Percentiles rank a stretch among this genome's conserved stretches.
These are phyloP conservation scores for Cherax destructor DNA, from an alignment of 1,140 invertebrate genomes.

Conservation along the genomic window DNA sequence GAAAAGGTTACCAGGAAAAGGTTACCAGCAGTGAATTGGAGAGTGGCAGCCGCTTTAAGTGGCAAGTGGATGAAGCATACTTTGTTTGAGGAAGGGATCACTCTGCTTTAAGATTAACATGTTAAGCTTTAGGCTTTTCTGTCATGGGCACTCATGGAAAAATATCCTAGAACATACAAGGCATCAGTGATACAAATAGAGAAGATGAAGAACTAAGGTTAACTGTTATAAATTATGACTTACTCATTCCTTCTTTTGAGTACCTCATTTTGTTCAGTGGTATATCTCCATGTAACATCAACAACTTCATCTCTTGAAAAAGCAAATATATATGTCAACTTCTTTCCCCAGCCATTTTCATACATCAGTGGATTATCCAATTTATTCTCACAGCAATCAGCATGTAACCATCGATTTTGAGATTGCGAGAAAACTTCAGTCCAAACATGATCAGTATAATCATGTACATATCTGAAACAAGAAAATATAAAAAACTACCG, in stretches of 20 bases:
- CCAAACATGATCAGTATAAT: slow-evolving; percentile 98
- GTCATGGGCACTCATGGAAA: too few relatives aligned
- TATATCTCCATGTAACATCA: slow-evolving; percentile 98
- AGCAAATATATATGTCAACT: slow-evolving; percentile 91
- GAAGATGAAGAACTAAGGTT: too few relatives aligned
- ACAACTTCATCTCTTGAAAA: slow-evolving; percentile 93
- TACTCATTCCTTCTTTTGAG: slow-evolving; percentile 60
- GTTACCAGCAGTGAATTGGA: too few relatives aligned
- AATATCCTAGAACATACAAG: too few relatives aligned
- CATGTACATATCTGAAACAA: slow-evolving; percentile 80
- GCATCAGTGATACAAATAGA: too few relatives aligned
- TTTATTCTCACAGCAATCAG: slow-evolving; percentile 94
- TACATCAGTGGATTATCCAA: slow-evolving; percentile 94
- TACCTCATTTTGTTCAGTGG: slow-evolving; percentile 78
- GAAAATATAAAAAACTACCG: background rate
- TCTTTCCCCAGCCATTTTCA: slow-evolving; percentile 92
- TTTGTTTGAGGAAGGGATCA: too few relatives aligned
- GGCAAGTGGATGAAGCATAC: too few relatives aligned
- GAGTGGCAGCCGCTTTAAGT: too few relatives aligned
- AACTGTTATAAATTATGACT: background rate
- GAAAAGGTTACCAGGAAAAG: too few relatives aligned
- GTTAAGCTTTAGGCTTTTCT: too few relatives aligned
- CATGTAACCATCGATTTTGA: slow-evolving; percentile 91
- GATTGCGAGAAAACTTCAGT: slow-evolving; percentile 87
- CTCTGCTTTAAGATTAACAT: too few relatives aligned